phyloP scores from a whole-genome alignment of 2,888 invertebrate genomes.

The Ophioninae sp. region DNA sequence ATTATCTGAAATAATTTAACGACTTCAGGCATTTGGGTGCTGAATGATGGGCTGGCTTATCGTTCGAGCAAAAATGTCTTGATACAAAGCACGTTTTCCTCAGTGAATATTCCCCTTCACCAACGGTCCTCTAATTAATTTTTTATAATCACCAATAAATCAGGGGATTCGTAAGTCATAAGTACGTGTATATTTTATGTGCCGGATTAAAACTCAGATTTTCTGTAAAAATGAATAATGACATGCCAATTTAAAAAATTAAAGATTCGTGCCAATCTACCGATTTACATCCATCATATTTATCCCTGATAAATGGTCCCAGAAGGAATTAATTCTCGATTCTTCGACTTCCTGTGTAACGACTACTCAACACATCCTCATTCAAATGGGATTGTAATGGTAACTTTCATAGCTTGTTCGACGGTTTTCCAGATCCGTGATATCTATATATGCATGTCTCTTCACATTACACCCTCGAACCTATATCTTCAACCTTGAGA shows the following conservation, averaged over 20 bases:
- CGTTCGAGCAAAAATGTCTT: slow-evolving; percentile 1
- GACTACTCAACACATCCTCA: neutral
- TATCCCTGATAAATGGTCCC: neutral
- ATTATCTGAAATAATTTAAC: slow-evolving; percentile 38
- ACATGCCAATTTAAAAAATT: too few relatives aligned
- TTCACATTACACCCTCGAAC: slow-evolving; percentile 4
- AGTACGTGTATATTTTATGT: neutral
- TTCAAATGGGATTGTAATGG: neutral
- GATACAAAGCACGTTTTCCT: neutral
- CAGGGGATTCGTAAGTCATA: neutral
- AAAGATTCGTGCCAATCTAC: too few relatives aligned
- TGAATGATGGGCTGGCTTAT: neutral
- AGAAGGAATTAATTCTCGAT: neutral
- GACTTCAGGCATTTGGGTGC: slow-evolving; percentile 1
- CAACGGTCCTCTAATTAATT: neutral
- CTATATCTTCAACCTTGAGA: slow-evolving; percentile 32
- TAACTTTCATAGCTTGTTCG: neutral
- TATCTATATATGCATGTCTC: neutral
- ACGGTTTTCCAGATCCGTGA: neutral
- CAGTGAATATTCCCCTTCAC: neutral
- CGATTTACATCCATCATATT: too few relatives aligned
- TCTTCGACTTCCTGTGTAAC: neutral
- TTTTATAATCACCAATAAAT: neutral
- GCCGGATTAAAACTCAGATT: too few relatives aligned
- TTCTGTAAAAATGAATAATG: too few relatives aligned